Conservation (phyloP, 2,113 vertebrate genomes). For the Nannobrachium achirus region DNA sequence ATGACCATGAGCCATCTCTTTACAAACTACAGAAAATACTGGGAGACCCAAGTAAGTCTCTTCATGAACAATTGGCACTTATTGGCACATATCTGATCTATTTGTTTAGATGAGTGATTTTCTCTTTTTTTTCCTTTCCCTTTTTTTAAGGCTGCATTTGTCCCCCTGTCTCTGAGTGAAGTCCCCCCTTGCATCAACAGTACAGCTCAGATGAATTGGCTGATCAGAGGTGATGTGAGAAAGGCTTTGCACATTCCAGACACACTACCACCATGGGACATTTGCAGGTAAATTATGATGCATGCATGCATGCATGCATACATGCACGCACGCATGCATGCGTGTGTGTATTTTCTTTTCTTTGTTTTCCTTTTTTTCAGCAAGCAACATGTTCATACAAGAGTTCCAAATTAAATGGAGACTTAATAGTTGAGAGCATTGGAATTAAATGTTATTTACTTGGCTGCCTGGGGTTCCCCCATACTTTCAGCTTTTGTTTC, state of each 20-base stretch:
- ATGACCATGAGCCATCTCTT: slow-evolving; percentile 75
- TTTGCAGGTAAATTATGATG: slow-evolving; percentile 73
- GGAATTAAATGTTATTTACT: too few relatives aligned
- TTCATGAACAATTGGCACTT: background rate
- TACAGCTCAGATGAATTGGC: slow-evolving; percentile 76
- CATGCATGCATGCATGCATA: too few relatives aligned
- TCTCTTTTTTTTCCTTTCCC: background rate
- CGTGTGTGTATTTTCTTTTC: too few relatives aligned
- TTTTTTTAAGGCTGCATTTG: background rate
- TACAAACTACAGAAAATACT: slow-evolving; percentile 58
- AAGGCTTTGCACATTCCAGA: slow-evolving; percentile 80
- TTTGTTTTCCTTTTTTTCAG: too few relatives aligned
- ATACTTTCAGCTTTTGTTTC: too few relatives aligned
- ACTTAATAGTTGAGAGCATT: too few relatives aligned
- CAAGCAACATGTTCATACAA: too few relatives aligned
- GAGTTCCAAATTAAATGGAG: too few relatives aligned
- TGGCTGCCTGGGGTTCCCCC: too few relatives aligned
- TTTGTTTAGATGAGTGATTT: background rate
- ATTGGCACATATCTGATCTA: background rate
- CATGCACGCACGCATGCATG: too few relatives aligned
- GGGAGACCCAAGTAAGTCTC: slow-evolving; percentile 37
- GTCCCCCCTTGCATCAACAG: slow-evolving; percentile 80
- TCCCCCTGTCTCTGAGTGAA: slow-evolving; percentile 12
- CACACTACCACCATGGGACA: slow-evolving; percentile 73
- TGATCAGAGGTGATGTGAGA: slow-evolving; percentile 78